Percentiles rank a stretch among this genome's conserved stretches.
These are phyloP conservation scores for Geotrypetes seraphini DNA, from an alignment of 2,797 vertebrate genomes.

Conservation along the genomic window DNA sequence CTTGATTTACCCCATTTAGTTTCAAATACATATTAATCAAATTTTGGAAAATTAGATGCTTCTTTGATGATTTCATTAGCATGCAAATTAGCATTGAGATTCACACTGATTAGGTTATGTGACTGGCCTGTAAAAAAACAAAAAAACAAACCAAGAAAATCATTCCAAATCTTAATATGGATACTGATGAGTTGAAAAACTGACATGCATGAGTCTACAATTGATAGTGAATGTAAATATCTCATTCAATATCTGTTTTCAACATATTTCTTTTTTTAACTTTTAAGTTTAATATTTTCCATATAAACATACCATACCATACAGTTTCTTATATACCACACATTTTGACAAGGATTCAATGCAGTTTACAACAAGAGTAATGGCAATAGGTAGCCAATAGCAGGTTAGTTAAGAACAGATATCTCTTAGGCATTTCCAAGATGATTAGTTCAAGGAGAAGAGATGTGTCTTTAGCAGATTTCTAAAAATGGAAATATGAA, in stretches of 20 bases:
- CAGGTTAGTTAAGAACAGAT: too few species aligned
- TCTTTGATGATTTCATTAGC: slow-evolving; percentile 7
- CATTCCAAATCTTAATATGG: background rate
- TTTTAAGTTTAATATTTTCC: too few species aligned
- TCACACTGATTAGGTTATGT: background rate
- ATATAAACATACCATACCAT: too few species aligned
- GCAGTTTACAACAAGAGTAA: too few species aligned
- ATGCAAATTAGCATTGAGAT: slow-evolving; percentile 11
- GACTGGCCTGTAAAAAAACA: slow-evolving; percentile 1
- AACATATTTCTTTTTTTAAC: background rate
- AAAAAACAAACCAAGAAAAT: slow-evolving; percentile 6
- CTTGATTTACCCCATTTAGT: background rate
- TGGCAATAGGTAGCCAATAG: too few species aligned
- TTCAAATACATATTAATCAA: slow-evolving; percentile 1
- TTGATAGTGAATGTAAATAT: background rate
- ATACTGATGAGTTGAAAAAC: slow-evolving; percentile 6
- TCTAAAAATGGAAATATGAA: too few species aligned
- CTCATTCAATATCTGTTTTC: background rate
- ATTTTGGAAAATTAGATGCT: slow-evolving; percentile 4
- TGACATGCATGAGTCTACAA: background rate
- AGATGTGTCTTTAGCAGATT: too few species aligned
- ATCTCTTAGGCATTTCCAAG: too few species aligned
- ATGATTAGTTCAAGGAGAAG: too few species aligned
- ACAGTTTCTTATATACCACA: too few species aligned
- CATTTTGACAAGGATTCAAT: too few species aligned